A percentile compares a stretch with the other conserved stretches of the same genome.
Conservation (phyloP, 2,797 vertebrate genomes). For the Neosilurus mollespiculum region DNA sequence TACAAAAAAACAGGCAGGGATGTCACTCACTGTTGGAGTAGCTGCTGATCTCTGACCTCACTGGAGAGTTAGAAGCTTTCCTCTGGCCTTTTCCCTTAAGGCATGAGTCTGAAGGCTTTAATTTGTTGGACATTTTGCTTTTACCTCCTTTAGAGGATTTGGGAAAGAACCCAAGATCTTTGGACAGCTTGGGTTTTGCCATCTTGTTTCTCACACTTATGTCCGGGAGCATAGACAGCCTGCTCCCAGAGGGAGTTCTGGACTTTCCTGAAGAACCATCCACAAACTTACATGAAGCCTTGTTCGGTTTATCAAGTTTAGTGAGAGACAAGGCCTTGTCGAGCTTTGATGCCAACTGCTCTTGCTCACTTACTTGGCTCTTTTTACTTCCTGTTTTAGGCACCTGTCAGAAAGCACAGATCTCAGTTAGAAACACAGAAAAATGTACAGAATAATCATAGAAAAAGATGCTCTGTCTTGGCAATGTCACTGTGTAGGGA, state of each 20-base stretch:
- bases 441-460: neutral
- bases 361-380: slow-evolving; percentile 83
- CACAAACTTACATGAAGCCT: slow-evolving; percentile 78
- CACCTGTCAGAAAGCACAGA: slow-evolving; percentile 58
- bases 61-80: slow-evolving; percentile 83
- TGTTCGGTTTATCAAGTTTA: slow-evolving; percentile 80
- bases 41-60: slow-evolving; percentile 94
- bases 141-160: slow-evolving; percentile 82
- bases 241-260: slow-evolving; percentile 62
- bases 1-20: neutral
- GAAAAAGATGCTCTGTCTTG: neutral
- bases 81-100: slow-evolving; percentile 85
- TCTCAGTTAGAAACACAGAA: neutral
- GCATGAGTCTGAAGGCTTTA: slow-evolving; percentile 76
- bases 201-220: slow-evolving; percentile 74
- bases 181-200: slow-evolving; percentile 73
- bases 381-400: slow-evolving; percentile 83
- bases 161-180: slow-evolving; percentile 75
- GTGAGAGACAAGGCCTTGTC: slow-evolving; percentile 91
- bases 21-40: slow-evolving; percentile 93
- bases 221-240: slow-evolving; percentile 67
- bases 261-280: slow-evolving; percentile 72
- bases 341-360: slow-evolving; percentile 91
- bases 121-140: slow-evolving; percentile 81
- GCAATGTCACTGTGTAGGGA: slow-evolving; percentile 18